Evolutionary conservation across 2,113 vertebrate species (phyloP).

Genomic region (Heliornis fulica): DNA sequence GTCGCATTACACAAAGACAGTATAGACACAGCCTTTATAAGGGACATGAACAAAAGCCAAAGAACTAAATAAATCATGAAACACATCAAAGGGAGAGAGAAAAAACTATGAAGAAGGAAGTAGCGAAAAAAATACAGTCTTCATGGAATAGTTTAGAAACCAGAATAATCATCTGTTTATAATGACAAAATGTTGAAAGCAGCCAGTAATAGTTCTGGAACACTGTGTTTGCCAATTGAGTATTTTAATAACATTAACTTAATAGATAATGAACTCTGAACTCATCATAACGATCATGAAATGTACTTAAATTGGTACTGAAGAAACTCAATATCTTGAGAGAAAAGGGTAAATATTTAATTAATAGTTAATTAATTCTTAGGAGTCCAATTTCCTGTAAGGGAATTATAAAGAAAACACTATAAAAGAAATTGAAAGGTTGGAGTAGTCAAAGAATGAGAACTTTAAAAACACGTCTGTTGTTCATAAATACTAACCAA

Average conservation of each 20-base stretch:
- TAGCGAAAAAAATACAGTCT: not conserved
- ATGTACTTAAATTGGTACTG: not conserved
- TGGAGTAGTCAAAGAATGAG: not conserved
- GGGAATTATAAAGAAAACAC: not conserved
- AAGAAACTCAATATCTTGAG: not conserved
- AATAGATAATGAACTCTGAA: not conserved
- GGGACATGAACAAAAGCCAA: not conserved
- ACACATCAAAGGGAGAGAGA: not conserved
- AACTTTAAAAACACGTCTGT: not conserved
- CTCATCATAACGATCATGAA: not conserved
- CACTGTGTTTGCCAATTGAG: not conserved
- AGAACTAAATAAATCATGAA: not conserved
- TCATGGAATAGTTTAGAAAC: not conserved
- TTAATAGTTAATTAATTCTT: slow-evolving; percentile 39
- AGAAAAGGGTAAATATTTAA: slow-evolving; percentile 5
- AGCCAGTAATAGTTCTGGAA: not conserved
- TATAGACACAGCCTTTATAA: not conserved
- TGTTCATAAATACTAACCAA: not conserved
- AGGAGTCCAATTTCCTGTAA: not conserved
- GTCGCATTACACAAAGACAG: not conserved
- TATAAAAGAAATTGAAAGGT: not conserved
- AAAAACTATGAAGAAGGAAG: not conserved
- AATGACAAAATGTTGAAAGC: not conserved
- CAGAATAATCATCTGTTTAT: not conserved
- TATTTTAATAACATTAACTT: not conserved